Base-by-base conservation (phyloP, 2,797 vertebrate species). In the Semotilus atromaculatus region DNA sequence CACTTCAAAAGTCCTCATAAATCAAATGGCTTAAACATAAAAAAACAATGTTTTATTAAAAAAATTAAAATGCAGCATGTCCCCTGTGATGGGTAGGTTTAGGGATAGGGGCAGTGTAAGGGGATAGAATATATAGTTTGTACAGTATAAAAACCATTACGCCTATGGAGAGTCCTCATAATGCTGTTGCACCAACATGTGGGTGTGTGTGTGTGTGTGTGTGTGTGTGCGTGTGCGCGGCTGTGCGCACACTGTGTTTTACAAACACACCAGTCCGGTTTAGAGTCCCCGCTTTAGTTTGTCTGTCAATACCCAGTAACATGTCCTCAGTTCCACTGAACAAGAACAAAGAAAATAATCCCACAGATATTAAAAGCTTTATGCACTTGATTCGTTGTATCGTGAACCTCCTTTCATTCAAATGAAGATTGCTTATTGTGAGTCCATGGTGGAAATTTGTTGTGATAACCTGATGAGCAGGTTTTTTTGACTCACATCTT, bases 251-350 rank as follows among this genome's bases (percentile, higher is more conserved):
- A 31, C 31, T 19, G 13, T 43, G 5, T 70, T 84, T 68, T 70
- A 34, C 34, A 43, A 70, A 84, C 82, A 78, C 66, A 84, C 74
- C 74, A 48, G 51, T 84, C 74, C 14, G 29, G 82, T 84, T 84
- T 78, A 14, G 8, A 77, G 36, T 84, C 36, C 64, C 64, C 14
- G 38, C 21, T 66, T 82, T 34, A 51, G 29, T 53, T 38, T 73
- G 21, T 62, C 40, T 77, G 74, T 84, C 82, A 71, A 84, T 75
- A 78, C 67, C 81, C 36, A 2, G 1, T 36, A 7, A 34, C 3
- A 36, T 86, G 68, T 13, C 48, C 90, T 89, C 7, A 43, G 89
- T 81, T 87, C 2, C 71, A 87, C 64, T 66, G 70, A 74, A 48
- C 18, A 2, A 26, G 23, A 51, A 81, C 34, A 81, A 82, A 82